Base-by-base conservation (phyloP, 2,113 vertebrate genomes). In the Procavia capensis region DNA sequence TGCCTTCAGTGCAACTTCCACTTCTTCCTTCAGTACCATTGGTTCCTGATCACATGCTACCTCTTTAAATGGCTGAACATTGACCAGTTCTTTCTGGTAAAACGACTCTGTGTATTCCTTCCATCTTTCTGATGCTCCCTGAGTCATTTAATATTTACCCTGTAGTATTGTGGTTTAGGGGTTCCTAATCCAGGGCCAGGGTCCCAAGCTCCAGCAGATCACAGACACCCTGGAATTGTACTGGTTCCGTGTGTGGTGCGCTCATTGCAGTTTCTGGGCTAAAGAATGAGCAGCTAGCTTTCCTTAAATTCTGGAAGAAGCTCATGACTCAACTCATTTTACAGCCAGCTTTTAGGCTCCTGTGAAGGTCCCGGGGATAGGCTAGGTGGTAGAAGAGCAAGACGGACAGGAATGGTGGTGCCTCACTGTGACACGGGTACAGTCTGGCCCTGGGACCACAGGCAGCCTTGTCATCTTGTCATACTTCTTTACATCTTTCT, bases 401-500 rank as follows among this genome's bases (percentile, higher is more conserved):
- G 27, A 59, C 70, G 24, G 50, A 20, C 7, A 1, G 1, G 0
- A 5, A 16, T 0, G 3, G 0, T 3, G 0, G 6, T 22, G 17
- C 17, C n/a, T 70, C 31, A 54, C 9, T 5, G 27, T 64, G 50
- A 70, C 29, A 10, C 0, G 25, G 47, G 1, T 2, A 0, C 1
- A 1, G 3, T 1, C 20, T 11, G 5, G 1, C 22, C 11, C 66
- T 13, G 0, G 43, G 25, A 2, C 10, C 5, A n/a, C 4, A 0
- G 3, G 57, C 2, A 7, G 75, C 5, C 11, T 3, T 1, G 2
- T 3, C 6, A 0, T 2, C 4, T 1, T 13, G 4, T n/a, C n/a
- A n/a, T n/a, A n/a, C n/a, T n/a, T n/a, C 29, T 1, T 0, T 5
- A 4, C 0, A 5, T 20, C 5, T 72, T 5, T 0, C 34, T 70